Conservation (phyloP, 2,113 vertebrate genomes). For the Pluvialis apricaria region DNA sequence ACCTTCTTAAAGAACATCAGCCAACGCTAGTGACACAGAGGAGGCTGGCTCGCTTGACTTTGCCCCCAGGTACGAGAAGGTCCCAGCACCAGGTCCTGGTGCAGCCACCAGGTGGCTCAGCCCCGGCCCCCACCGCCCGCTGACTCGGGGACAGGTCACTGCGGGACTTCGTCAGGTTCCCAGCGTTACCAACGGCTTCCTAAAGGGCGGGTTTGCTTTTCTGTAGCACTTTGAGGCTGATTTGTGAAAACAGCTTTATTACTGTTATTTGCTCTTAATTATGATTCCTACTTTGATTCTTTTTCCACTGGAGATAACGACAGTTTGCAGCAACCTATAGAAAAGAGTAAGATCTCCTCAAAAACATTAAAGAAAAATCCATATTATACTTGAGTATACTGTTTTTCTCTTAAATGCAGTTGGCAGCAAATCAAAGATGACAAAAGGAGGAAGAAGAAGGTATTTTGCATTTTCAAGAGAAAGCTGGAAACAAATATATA, state of each 20-base stretch:
- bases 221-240: too few relatives aligned
- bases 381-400: background rate
- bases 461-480: background rate
- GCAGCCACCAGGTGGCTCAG: background rate
- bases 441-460: background rate
- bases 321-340: background rate
- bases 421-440: background rate
- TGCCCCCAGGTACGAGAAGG: background rate
- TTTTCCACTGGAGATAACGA: background rate
- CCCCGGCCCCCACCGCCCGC: rapidly evolving
- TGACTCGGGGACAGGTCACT: rapidly evolving
- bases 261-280: background rate
- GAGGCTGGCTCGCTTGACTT: background rate
- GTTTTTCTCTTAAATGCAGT: background rate
- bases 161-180: rapidly evolving
- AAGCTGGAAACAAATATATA: background rate
- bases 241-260: background rate
- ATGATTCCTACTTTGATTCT: background rate
- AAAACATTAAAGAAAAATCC: background rate
- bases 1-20: too few relatives aligned
- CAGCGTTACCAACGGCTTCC: background rate
- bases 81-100: background rate
- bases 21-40: background rate
- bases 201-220: background rate
- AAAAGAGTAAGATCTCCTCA: background rate